Evolutionary conservation across 2,797 vertebrate species (phyloP).

Genomic region (Aulostomus chinensis): DNA sequence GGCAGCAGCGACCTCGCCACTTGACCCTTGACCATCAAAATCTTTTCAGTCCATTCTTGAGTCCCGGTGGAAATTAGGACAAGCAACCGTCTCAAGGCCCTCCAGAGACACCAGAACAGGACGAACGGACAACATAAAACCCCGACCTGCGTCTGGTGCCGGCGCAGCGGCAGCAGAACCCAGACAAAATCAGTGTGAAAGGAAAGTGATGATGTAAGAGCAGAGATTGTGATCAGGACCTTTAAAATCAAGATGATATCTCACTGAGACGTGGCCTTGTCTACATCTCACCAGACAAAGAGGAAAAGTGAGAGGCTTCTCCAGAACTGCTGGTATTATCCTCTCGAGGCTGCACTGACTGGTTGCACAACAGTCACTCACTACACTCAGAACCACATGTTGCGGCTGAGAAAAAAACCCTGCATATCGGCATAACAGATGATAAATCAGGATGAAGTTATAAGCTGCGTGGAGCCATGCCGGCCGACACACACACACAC

Average conservation of each 20-base stretch:
- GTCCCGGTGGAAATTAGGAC: too few species aligned
- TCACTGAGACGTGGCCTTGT: neutral
- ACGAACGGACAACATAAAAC: too few species aligned
- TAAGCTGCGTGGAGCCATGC: neutral
- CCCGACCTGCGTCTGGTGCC: too few species aligned
- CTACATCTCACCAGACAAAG: neutral
- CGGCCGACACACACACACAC: neutral
- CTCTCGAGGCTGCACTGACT: constrained; percentile 19
- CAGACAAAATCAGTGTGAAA: too few species aligned
- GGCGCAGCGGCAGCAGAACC: too few species aligned
- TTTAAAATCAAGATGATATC: constrained; percentile 13
- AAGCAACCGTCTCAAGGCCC: too few species aligned
- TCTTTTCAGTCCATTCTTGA: too few species aligned
- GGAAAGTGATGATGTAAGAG: too few species aligned
- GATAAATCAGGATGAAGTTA: constrained; percentile 38
- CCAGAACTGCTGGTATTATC: constrained; percentile 20
- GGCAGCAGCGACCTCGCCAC: too few species aligned
- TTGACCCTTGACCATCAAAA: too few species aligned
- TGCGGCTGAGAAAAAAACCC: neutral
- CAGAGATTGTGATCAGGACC: neutral
- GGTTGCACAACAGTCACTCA: constrained; percentile 1
- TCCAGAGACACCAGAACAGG: too few species aligned
- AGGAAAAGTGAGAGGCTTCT: constrained; percentile 2
- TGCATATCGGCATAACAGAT: constrained; percentile 9
- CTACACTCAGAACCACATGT: constrained; percentile 40